Percentiles rank a stretch among this genome's conserved stretches.
phyloP scores from a whole-genome alignment of 2,797 vertebrate species.

The Hippopotamyrus pictus region DNA sequence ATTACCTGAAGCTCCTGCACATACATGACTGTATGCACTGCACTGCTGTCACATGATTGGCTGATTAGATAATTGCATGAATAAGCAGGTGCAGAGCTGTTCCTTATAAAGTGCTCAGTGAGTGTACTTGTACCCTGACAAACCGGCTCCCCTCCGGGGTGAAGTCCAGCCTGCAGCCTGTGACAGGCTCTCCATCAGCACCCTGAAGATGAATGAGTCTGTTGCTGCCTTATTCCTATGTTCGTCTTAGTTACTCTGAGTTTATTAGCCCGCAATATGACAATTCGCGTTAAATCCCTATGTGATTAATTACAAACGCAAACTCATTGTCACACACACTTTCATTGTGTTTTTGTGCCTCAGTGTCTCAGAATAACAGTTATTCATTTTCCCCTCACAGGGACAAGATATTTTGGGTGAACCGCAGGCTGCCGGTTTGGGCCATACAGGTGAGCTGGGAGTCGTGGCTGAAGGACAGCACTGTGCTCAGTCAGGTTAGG shows the following conservation, averaged over 20 bases:
- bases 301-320: not conserved
- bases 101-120: not conserved
- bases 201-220: not conserved
- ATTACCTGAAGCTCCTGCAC: not conserved
- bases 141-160: not conserved
- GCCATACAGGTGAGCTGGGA: constrained; percentile 78
- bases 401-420: constrained; percentile 92
- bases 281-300: not conserved
- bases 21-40: not conserved
- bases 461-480: not conserved
- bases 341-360: not conserved
- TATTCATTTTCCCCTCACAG: constrained; percentile 47
- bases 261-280: not conserved
- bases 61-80: not conserved
- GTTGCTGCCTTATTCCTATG: not conserved
- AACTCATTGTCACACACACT: not conserved
- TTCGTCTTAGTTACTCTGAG: not conserved
- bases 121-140: not conserved
- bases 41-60: not conserved
- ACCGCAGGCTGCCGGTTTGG: constrained; percentile 81
- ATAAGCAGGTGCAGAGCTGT: not conserved
- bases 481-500: not conserved
- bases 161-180: not conserved
- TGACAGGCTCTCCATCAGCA: not conserved
- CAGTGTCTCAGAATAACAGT: not conserved